phyloP scores from a whole-genome alignment of 2,797 vertebrate species.

The Pantherophis alleghaniensis region DNA sequence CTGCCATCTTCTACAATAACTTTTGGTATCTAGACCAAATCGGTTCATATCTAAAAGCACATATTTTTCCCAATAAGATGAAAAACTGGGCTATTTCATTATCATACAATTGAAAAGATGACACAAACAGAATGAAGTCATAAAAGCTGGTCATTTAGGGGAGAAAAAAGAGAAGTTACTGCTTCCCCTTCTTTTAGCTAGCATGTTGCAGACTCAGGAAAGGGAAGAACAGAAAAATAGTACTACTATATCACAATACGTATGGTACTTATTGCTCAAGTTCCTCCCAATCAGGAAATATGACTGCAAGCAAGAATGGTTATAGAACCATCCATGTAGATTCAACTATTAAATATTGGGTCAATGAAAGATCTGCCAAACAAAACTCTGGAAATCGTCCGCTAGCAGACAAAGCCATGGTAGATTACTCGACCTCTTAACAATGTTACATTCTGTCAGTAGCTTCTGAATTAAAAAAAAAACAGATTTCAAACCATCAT shows the following conservation, averaged over 20 bases:
- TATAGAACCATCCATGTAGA: background rate
- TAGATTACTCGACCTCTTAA: background rate
- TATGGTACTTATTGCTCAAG: background rate
- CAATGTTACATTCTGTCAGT: background rate
- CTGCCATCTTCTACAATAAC: background rate
- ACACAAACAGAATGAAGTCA: background rate
- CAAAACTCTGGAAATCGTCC: background rate
- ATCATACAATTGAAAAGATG: background rate
- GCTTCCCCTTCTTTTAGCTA: background rate
- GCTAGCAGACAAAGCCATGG: background rate
- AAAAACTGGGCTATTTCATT: background rate
- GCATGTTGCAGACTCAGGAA: background rate
- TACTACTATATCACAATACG: background rate
- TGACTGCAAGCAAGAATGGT: background rate
- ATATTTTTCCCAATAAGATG: background rate
- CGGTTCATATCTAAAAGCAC: background rate
- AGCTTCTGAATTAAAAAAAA: background rate
- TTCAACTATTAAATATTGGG: background rate
- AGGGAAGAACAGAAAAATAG: background rate
- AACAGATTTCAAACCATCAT: background rate
- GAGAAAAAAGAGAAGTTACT: background rate
- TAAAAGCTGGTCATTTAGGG: background rate
- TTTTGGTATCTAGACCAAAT: background rate
- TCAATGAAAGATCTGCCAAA: background rate
- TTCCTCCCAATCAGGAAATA: background rate